phyloP scores from a whole-genome alignment of 2,888 invertebrate species.

The Argynnis bischoffii region DNA sequence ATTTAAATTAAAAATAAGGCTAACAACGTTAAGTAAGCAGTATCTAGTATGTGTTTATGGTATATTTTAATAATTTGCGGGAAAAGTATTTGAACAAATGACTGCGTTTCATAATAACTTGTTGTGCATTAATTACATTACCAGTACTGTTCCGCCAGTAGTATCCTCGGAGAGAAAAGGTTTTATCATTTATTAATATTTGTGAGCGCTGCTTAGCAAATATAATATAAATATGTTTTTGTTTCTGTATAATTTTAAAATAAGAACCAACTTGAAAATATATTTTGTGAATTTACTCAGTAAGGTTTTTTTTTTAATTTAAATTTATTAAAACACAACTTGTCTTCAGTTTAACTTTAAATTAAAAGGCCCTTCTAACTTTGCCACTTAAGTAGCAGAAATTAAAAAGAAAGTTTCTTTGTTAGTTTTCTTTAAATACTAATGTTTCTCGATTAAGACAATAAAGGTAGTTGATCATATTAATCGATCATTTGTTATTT shows the following conservation, averaged over 20 bases:
- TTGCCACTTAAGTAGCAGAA: too few relatives aligned
- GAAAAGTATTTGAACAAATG: constrained; percentile 16
- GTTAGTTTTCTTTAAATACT: too few relatives aligned
- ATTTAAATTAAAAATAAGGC: neutral
- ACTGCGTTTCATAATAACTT: constrained; percentile 19
- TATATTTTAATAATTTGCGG: constrained; percentile 13
- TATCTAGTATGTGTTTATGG: neutral
- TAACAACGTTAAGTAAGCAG: neutral
- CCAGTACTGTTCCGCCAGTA: constrained; percentile 12
- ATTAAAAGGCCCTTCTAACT: too few relatives aligned
- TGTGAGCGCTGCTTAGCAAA: constrained; percentile 11
- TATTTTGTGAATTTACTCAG: too few relatives aligned
- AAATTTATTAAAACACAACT: too few relatives aligned
- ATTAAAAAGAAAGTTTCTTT: too few relatives aligned
- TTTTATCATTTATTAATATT: constrained; percentile 19
- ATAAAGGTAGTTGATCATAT: too few relatives aligned
- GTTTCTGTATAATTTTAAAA: neutral
- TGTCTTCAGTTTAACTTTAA: too few relatives aligned
- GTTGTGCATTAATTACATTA: constrained; percentile 21
- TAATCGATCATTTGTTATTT: too few relatives aligned
- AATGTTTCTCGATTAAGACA: too few relatives aligned
- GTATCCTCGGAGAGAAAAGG: constrained; percentile 17
- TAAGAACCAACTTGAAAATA: too few relatives aligned
- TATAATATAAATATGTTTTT: constrained; percentile 4
- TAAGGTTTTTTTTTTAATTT: too few relatives aligned